phyloP scores from a whole-genome alignment of 2,888 invertebrate genomes.

The Venusia cambrica region DNA sequence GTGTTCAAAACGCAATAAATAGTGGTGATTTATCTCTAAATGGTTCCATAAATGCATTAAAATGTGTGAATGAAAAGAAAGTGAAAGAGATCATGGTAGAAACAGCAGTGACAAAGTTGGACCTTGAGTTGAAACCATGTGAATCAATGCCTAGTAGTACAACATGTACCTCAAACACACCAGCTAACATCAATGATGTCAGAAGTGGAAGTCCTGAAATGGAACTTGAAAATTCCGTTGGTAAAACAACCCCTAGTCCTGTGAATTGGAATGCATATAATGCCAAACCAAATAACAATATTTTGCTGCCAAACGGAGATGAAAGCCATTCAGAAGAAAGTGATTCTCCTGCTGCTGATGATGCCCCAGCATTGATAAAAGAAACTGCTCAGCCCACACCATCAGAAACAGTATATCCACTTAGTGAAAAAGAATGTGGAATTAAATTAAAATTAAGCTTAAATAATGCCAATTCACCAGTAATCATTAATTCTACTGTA shows the following conservation, averaged over 20 bases:
- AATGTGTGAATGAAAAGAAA: constrained; percentile 50
- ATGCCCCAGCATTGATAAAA: constrained; percentile 38
- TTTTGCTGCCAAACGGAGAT: constrained; percentile 60
- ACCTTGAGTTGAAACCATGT: constrained; percentile 37
- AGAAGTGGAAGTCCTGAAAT: constrained; percentile 51
- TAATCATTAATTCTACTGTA: constrained; percentile 75
- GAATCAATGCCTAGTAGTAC: constrained; percentile 53
- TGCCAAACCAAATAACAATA: constrained; percentile 36
- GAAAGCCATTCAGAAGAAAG: constrained; percentile 61
- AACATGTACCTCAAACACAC: constrained; percentile 52
- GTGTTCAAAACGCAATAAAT: constrained; percentile 51
- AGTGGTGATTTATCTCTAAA: constrained; percentile 47
- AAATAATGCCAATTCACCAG: constrained; percentile 73
- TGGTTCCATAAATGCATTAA: constrained; percentile 48
- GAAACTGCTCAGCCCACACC: constrained; percentile 35
- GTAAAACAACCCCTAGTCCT: constrained; percentile 45
- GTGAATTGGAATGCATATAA: constrained; percentile 35
- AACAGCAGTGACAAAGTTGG: constrained; percentile 42
- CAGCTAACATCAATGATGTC: constrained; percentile 47
- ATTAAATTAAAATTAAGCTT: constrained; percentile 73
- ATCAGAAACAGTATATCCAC: constrained; percentile 39
- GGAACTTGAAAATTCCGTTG: constrained; percentile 49
- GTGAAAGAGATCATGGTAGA: constrained; percentile 52
- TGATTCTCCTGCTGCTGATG: constrained; percentile 52
- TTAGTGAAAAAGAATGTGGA: constrained; percentile 65